Conservation (phyloP, 2,888 invertebrate species). For the Lepidochrysops patricia region DNA sequence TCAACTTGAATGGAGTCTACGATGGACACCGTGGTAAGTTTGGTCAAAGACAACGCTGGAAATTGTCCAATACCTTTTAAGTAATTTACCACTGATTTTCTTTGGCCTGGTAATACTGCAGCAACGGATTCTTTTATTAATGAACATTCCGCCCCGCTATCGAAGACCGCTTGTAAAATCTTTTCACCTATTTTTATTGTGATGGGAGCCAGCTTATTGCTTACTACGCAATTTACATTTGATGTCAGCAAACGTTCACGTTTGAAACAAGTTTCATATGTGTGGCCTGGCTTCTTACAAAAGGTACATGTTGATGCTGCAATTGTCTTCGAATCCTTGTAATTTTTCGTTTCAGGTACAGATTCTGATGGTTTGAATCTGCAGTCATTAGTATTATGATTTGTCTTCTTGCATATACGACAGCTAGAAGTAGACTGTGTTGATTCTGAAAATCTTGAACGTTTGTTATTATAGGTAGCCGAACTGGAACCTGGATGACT, state of each 20-base stretch:
- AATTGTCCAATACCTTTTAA: constrained; percentile 16
- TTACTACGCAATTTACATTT: constrained; percentile 26
- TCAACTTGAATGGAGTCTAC: constrained; percentile 16
- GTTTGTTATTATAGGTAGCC: constrained; percentile 6
- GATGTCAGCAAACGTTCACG: constrained; percentile 23
- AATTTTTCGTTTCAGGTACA: too few relatives aligned
- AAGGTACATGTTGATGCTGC: constrained; percentile 23
- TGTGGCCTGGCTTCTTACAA: constrained; percentile 27
- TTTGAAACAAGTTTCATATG: constrained; percentile 27
- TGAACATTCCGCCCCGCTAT: constrained; percentile 33
- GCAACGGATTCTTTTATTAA: constrained; percentile 28
- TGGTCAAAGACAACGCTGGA: constrained; percentile 14
- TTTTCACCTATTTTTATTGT: constrained; percentile 15
- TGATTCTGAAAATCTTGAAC: background rate
- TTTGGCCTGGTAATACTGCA: constrained; percentile 25
- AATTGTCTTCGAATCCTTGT: too few relatives aligned
- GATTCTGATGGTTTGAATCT: too few relatives aligned
- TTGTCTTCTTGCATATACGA: constrained; percentile 15
- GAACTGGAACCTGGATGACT: background rate
- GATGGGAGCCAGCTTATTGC: constrained; percentile 19
- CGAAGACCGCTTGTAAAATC: constrained; percentile 25
- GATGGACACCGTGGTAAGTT: constrained; percentile 16
- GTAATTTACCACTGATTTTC: constrained; percentile 18
- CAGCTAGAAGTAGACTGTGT: background rate
- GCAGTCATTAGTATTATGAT: constrained; percentile 8